Base-by-base conservation (phyloP, 2,113 vertebrate species). In the Dinomys branickii region DNA sequence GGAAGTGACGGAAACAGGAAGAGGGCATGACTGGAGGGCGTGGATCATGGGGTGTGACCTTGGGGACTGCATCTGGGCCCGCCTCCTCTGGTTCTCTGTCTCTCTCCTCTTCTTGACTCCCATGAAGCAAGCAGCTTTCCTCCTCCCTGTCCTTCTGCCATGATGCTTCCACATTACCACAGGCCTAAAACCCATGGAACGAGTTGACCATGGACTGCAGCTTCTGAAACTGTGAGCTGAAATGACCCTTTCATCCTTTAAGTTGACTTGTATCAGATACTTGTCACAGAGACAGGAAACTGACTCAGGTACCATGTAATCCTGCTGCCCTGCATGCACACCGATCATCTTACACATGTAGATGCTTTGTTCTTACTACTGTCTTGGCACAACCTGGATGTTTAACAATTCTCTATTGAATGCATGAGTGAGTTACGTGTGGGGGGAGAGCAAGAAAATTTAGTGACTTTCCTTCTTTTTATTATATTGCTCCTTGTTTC, bases 311-410 rank as follows among this genome's bases (percentile, higher is more conserved):
- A 22, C n/a, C 2, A 0, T 61, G 8, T 11, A 26, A 16, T n/a
- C 19, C 61, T 84, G 4, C 67, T n/a, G 20, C 13, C 75, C 44
- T 50, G n/a, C 38, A 33, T 50, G 9, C 28, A 73, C 16, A 19
- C 44, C 28, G n/a, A 44, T 13, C 12, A 1, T 17, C 10, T 88
- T 14, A 50, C 0, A 28, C 38, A 44, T 26, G 3, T 0, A 0
- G 1, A 50, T 67, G n/a, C 16, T 47, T 11, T 20, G 1, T 35
- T 65, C 73, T 54, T 22, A 17, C 24, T 10, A 38, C 5, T 1
- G 4, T 6, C 33, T 41, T 7, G 16, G 20, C 2, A 59, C 30
- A 47, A 22, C 38, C 3, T 11, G 6, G 20, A 20, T 12, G 28
- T 30, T 65, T 28, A 30, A 24, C 26, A 22, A 24, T 10, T 19